Evolutionary conservation across 2,888 invertebrate species (phyloP), one percentile per base, ranked within the genome.

Genomic region (Drosophila pseudotakahashii): DNA sequence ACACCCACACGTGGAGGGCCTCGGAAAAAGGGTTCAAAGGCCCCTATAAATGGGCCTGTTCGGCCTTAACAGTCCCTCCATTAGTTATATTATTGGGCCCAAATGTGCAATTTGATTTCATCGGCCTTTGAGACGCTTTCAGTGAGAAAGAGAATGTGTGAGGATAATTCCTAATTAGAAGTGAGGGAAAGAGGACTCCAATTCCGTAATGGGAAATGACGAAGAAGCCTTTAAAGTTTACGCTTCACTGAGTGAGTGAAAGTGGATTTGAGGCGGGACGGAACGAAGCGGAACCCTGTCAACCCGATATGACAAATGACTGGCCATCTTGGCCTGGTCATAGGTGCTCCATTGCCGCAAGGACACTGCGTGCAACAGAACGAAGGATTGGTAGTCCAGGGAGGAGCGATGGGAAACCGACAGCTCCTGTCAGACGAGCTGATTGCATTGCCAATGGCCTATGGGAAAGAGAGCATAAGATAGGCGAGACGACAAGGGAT

Each of bases 81-180:
- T 63, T 53, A 66, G 34, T 41, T 47, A 26, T 47, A 47, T 66
- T 67, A 64, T 67, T 54, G 66, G 64, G 19, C 64, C 64, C 66
- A 41, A 67, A 67, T 67, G 64, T 37, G 64, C 48, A 54, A 64
- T 64, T 64, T 44, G 48, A 63, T 47, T 53, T 51, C 48, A 54
- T 37, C 48, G 53, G 14, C 48, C 42, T 45, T 39, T 48, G 42
- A 23, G 63, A 14, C 1, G 34, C n/a, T n/a, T 30, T 23, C 37
- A 5, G 10, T 10, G 36, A 16, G 13, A 9, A 42, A 16, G 36
- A n/a, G 6, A 10, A 7, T 26, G 30, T 14, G 7, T 13, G 30
- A 19, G 30, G n/a, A 19, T 13, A 41, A 10, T n/a, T 26, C 11
- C 59, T 54, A 64, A 67, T 64, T 67, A 32, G 37, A 54, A 63